Evolutionary conservation across 37 sponge, comb jelly and placozoan genomes (phyloP), one percentile per base, ranked within the genome.

Genomic region (Oopsacas minuta): DNA sequence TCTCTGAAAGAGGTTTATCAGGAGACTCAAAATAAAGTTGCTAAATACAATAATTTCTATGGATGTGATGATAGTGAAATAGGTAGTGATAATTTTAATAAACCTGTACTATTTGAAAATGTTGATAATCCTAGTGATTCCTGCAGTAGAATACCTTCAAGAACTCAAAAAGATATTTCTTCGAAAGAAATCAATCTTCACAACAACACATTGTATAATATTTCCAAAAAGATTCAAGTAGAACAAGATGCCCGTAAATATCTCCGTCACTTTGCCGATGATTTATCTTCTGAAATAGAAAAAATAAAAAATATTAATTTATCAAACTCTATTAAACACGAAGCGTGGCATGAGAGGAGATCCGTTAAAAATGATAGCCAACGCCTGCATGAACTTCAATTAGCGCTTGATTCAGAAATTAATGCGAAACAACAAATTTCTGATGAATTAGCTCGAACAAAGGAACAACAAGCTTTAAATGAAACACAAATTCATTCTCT

Each of bases 401-500:
- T 61, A n/a, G 75, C 75, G 1, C 30, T 61, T 61, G 75, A 61
- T 34, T 61, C 75, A 25, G 75, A 61, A n/a, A 25, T 61, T 32
- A 61, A 61, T 61, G 30, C 75, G 28, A 61, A 61, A 61, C 20
- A 25, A 25, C 75, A 61, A 34, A 61, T 61, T 61, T 61, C 75
- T 3, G 75, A 61, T 3, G 75, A 61, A 34, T n/a, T 61, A 25
- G 22, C 75, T 25, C 20, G 30, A 3, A 3, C 75, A 32, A 61
- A 61, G 28, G 75, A 61, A 61, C 75, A 61, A 34, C 75, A 61
- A 12, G 75, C 75, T 32, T 61, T 61, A 61, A 25, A n/a, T 61
- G 75, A 61, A n/a, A 61, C 75, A 25, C 75, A 61, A 12, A 20
- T 61, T 20, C 22, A 61, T 61, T 61, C 75, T 25, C 30, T 61